Evolutionary conservation across 2,797 vertebrate species (phyloP), one percentile per base, ranked within the genome.

Genomic region (Odontamblyopus rebecca): DNA sequence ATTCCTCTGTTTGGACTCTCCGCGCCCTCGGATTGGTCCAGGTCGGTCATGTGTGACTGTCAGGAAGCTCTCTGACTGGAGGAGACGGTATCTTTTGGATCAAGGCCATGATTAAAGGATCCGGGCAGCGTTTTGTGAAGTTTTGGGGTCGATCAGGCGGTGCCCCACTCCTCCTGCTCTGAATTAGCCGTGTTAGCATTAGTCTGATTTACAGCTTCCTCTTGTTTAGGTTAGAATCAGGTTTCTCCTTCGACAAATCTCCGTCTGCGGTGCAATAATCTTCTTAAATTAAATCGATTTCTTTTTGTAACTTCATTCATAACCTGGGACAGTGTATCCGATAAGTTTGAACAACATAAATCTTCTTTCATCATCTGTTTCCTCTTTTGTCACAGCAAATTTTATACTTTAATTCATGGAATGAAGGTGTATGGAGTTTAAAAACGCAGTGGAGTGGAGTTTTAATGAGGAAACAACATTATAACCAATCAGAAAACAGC

Each of bases 161-260:
- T 67, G 72, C 86, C 80, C 69, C 23, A 72, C 83, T 84, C 89
- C 92, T 91, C 92, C 93, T 95, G 93, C 89, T 94, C 91, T 89
- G 91, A 93, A 94, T 94, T 94, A 94, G 78, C 82, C 87, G 90
- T 41, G 81, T 76, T 82, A 81, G 75, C 92, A 92, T 93, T 93
- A 92, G 91, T 72, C 79, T 93, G 93, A 94, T 94, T 94, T 94
- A 95, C 91, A 92, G 91, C 93, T 93, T 94, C 93, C 93, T 93
- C 91, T 86, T 63, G 93, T 94, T 94, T 94, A 92, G 91, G 90
- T 91, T 93, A 82, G 84, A 85, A 78, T 75, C 30, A 82, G 81
- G 64, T 82, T 78, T 66, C 80, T 74, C 75, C 84, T 72, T 56
- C 54, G 26, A 63, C 6, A 9, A 27, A 57, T 69, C 75, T 74